Evolutionary conservation across 2,797 vertebrate species (phyloP), one percentile per base, ranked within the genome.

Genomic region (Cottoperca gobio): DNA sequence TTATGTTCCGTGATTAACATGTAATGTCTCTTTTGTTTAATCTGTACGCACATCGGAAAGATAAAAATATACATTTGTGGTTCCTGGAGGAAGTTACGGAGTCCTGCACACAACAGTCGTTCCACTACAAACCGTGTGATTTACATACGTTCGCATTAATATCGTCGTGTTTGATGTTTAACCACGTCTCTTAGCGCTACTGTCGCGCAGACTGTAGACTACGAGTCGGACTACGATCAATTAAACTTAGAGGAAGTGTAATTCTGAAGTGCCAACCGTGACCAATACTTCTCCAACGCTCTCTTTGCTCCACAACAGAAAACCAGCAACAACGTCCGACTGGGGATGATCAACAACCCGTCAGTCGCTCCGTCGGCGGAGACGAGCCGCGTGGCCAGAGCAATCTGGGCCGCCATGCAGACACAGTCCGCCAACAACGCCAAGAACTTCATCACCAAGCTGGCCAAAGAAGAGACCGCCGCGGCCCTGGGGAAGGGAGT

Each of bases 361-460:
- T 95, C 92, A 3, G 86, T 85, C 21, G 90, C 88, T 4, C 91
- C 89, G 31, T 92, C 93, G 1, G 76, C 84, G 1, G 91, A 95
- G 81, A 95, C 89, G 1, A 97, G 95, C 5, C 77, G 77, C 4
- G 91, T 98, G 5, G 90, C 95, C 52, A 93, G 96, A 79, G 97
- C 97, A n/a, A 95, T 99, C 89, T 98, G 97, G 98, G 93, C 96
- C 9, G 96, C 97, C 85, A 95, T 98, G 63, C 97, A 99, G 89
- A 99, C 98, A 0, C 98, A 99, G 78, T 96, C 93, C 0, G 96
- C 97, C 68, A 99, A 95, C 84, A 96, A 97, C 19, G 98, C 98
- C 85, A 99, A 99, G 93, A 99, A 99, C 91, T 99, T 99, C 92
- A 97, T 99, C 94, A 99, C 97, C 84, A 99, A 99, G 91, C 91